A percentile compares a stretch with the other conserved stretches of the same genome.
Evolutionary conservation across 2,113 vertebrate genomes (phyloP).

Genomic region (Rhadina sibilatrix): DNA sequence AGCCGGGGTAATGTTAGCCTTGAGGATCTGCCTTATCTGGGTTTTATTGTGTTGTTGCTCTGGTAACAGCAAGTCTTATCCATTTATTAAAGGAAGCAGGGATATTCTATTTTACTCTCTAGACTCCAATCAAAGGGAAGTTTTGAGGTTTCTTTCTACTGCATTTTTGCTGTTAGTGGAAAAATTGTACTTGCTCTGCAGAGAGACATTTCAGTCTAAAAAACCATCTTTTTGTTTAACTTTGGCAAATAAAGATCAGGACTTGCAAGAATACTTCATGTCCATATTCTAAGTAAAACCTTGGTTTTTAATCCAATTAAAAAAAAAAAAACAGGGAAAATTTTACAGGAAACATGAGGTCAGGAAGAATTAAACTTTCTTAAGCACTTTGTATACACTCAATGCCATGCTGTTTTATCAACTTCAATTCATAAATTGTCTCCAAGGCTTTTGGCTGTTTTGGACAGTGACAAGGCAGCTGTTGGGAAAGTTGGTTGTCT

Average conservation of each 20-base stretch:
- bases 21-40: constrained; percentile 39
- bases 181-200: neutral
- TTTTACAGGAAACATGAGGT: neutral
- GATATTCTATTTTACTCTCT: constrained; percentile 22
- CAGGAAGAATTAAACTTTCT: neutral
- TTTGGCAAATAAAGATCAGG: neutral
- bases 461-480: neutral
- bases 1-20: constrained; percentile 11
- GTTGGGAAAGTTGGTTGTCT: neutral
- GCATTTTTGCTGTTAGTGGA: neutral
- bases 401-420: rapidly evolving
- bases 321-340: neutral
- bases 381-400: neutral
- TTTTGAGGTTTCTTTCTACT: neutral
- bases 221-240: neutral
- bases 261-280: neutral
- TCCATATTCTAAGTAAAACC: neutral
- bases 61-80: constrained; percentile 35
- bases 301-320: neutral
- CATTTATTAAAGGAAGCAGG: constrained; percentile 18
- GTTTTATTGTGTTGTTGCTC: constrained; percentile 31
- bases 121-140: neutral
- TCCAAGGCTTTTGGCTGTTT: neutral
- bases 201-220: neutral
- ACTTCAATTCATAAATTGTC: neutral